phyloP scores from a whole-genome alignment of 2,113 vertebrate genomes.

The Beaufortia kweichowensis region DNA sequence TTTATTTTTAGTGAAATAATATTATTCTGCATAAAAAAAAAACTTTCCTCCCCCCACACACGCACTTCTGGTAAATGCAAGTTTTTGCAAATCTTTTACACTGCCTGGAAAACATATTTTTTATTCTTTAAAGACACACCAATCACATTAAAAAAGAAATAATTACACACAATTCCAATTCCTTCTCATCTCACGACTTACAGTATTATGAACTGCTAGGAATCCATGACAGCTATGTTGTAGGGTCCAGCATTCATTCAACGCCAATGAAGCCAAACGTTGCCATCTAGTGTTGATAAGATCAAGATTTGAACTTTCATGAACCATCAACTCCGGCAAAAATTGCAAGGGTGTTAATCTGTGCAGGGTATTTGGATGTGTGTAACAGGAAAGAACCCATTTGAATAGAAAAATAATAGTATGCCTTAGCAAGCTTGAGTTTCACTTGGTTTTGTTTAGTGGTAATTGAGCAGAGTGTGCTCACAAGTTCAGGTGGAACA shows the following conservation, averaged over 20 bases:
- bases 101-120: background rate
- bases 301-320: constrained; percentile 41
- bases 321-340: constrained; percentile 13
- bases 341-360: constrained; percentile 52
- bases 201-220: constrained; percentile 39
- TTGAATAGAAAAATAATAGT: constrained; percentile 65
- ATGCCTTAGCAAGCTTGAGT: constrained; percentile 62
- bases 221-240: constrained; percentile 23
- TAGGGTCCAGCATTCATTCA: constrained; percentile 18
- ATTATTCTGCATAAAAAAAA: background rate
- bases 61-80: background rate
- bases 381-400: constrained; percentile 60
- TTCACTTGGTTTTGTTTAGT: constrained; percentile 63
- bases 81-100: background rate
- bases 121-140: background rate
- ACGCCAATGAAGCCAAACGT: constrained; percentile 69
- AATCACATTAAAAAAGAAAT: background rate
- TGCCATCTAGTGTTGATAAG: constrained; percentile 79
- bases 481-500: constrained; percentile 55
- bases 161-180: background rate
- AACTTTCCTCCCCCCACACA: background rate
- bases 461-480: constrained; percentile 57
- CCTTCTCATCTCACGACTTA: constrained; percentile 19
- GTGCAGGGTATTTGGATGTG: constrained; percentile 32
- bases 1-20: background rate